A percentile compares a stretch with the other conserved stretches of the same genome.
Evolutionary conservation across 1,140 invertebrate genomes (phyloP).

Genomic region (Hycleus cichorii): DNA sequence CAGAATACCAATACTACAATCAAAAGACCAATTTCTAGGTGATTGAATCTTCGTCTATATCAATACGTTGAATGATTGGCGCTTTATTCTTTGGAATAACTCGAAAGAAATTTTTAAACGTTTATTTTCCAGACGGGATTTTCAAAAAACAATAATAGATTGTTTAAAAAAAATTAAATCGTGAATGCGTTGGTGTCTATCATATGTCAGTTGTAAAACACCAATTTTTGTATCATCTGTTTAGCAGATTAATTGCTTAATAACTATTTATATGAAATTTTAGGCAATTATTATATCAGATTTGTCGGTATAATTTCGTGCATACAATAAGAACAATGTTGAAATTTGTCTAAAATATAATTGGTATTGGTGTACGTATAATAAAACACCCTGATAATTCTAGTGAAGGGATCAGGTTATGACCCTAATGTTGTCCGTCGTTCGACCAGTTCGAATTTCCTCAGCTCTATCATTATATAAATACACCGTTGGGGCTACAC

Average conservation of each 20-base stretch:
- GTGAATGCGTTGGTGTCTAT: constrained; percentile 2
- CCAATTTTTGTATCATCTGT: constrained; percentile 14
- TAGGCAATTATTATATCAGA: constrained; percentile 3
- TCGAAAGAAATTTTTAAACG: no score
- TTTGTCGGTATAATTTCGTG: neutral
- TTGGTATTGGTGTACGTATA: neutral
- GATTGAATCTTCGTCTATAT: no score
- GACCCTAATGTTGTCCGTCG: constrained; percentile 26
- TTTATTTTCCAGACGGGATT: no score
- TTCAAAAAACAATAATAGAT: no score
- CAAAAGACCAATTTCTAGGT: no score
- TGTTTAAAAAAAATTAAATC: no score
- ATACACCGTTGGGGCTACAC: constrained; percentile 37
- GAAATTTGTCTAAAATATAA: no score
- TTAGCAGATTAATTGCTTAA: constrained; percentile 13
- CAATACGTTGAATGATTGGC: no score
- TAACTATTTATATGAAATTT: constrained; percentile 13
- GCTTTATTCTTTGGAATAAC: no score
- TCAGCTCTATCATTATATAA: constrained; percentile 40
- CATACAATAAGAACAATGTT: neutral
- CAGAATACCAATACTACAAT: no score
- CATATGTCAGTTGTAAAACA: constrained; percentile 4
- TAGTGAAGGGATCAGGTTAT: constrained; percentile 35
- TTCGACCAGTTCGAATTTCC: constrained; percentile 29
- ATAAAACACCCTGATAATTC: neutral